phyloP scores from a whole-genome alignment of 2,797 vertebrate genomes.

The Sternarchorhynchus goeldii region DNA sequence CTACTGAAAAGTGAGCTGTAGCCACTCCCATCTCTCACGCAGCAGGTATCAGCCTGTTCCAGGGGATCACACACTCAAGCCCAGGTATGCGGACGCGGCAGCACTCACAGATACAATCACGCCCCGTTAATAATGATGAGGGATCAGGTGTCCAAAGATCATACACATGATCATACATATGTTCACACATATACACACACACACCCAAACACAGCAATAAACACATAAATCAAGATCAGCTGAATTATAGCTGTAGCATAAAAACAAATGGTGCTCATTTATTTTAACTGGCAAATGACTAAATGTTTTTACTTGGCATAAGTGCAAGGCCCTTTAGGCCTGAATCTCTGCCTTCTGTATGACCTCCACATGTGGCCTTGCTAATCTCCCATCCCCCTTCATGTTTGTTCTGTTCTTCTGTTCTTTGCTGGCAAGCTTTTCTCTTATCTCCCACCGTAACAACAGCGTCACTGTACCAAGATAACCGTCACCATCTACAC shows the following conservation, averaged over 20 bases:
- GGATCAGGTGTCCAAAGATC: too few species aligned
- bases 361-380: conserved; percentile 62
- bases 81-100: neutral
- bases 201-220: neutral
- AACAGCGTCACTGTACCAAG: conserved; percentile 53
- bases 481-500: conserved; percentile 57
- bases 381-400: conserved; percentile 59
- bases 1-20: conserved; percentile 57
- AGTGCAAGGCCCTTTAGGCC: too few species aligned
- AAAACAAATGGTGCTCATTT: conserved; percentile 15
- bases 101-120: conserved; percentile 15
- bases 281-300: neutral
- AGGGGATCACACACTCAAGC: conserved; percentile 55
- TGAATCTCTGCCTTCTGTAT: conserved; percentile 54
- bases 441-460: conserved; percentile 64
- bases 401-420: conserved; percentile 67
- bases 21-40: conserved; percentile 65
- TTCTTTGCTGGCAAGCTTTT: conserved; percentile 41
- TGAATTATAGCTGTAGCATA: neutral
- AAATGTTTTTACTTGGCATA: conserved; percentile 34
- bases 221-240: neutral
- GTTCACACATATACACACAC: neutral
- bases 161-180: neutral
- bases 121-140: neutral
- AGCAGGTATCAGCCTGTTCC: conserved; percentile 50